phyloP scores from a whole-genome alignment of 2,797 vertebrate genomes.

The Momotus momota region DNA sequence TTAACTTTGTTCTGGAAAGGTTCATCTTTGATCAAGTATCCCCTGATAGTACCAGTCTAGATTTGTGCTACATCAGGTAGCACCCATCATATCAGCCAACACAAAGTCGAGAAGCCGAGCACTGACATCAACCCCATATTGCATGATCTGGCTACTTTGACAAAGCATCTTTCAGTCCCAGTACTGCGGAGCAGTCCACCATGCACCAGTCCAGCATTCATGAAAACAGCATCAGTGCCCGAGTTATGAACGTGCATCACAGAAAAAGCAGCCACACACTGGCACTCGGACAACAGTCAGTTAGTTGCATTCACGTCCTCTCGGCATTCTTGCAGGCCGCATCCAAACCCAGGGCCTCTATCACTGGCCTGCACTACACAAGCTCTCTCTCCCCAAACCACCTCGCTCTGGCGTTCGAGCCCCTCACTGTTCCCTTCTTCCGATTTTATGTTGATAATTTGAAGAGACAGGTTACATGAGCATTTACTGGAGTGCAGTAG shows the following conservation, averaged over 20 bases:
- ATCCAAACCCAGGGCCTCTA: background rate
- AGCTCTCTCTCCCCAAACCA: background rate
- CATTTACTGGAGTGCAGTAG: background rate
- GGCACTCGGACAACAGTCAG: background rate
- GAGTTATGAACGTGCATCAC: background rate
- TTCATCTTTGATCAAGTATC: background rate
- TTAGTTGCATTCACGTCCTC: background rate
- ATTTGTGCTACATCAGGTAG: background rate
- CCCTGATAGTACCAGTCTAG: background rate
- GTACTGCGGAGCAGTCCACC: background rate
- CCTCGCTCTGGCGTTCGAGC: rapidly evolving
- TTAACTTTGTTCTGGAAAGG: background rate
- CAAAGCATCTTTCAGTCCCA: background rate
- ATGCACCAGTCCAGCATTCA: background rate
- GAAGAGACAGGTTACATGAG: background rate
- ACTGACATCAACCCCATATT: background rate
- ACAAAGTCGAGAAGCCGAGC: background rate
- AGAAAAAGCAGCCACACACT: background rate
- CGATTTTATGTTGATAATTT: background rate
- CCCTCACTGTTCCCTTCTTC: background rate
- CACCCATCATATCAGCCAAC: background rate
- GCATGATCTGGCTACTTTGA: background rate
- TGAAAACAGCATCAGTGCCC: background rate
- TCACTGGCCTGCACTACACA: background rate
- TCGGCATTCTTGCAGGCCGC: background rate